phyloP scores from a whole-genome alignment of 2,113 vertebrate species.

The Tetrao urogallus region DNA sequence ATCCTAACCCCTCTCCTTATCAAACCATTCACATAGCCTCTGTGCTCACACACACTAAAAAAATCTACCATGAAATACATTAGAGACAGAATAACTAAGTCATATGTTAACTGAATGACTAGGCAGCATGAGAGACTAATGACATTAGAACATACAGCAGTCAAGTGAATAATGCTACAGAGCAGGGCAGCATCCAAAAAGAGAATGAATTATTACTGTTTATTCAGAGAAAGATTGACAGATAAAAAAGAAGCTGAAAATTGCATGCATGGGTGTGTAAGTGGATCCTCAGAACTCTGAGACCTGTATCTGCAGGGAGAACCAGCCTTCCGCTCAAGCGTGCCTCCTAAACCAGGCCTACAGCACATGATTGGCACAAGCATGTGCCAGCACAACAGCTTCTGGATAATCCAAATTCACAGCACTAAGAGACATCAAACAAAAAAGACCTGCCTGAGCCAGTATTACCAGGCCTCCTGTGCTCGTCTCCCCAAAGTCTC shows the following conservation, averaged over 20 bases:
- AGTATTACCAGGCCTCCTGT: background rate
- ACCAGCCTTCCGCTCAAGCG: background rate
- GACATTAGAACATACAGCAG: slow-evolving; percentile 39
- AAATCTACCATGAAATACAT: background rate
- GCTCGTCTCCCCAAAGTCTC: background rate
- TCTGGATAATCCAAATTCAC: slow-evolving; percentile 24
- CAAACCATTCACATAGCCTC: background rate
- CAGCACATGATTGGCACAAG: slow-evolving; percentile 43
- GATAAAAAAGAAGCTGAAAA: background rate
- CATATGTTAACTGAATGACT: background rate
- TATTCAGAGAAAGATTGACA: background rate
- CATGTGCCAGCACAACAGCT: slow-evolving; percentile 19
- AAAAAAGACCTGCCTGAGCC: background rate
- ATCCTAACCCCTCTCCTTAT: background rate
- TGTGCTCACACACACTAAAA: background rate
- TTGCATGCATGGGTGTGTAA: background rate
- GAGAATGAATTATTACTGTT: background rate
- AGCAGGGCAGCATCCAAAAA: background rate
- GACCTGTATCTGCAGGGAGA: background rate
- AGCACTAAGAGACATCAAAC: background rate
- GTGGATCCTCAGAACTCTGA: background rate
- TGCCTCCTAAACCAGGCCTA: background rate
- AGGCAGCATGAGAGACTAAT: background rate
- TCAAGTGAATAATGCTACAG: background rate
- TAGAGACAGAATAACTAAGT: background rate